phyloP scores from a whole-genome alignment of 2,797 vertebrate genomes.

The Malurus splendens region DNA sequence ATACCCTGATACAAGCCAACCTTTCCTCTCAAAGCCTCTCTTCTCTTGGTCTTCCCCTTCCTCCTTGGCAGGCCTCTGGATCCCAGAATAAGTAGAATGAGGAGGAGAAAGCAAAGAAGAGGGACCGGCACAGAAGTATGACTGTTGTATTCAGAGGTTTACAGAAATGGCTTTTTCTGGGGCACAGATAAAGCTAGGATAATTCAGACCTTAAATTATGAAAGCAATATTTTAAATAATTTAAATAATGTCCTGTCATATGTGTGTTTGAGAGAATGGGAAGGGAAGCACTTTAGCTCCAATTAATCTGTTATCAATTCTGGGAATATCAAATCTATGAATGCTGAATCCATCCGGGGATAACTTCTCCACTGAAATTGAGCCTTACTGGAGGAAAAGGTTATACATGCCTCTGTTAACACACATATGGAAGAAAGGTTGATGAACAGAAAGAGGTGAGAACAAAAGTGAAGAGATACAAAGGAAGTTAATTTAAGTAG shows the following conservation, averaged over 20 bases:
- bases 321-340: neutral
- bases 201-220: neutral
- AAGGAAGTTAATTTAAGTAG: neutral
- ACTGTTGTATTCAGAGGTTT: neutral
- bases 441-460: neutral
- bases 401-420: neutral
- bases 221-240: neutral
- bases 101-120: neutral
- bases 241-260: fast-evolving
- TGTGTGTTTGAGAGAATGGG: fast-evolving
- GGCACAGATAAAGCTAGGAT: neutral
- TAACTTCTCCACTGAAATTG: neutral
- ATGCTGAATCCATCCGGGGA: neutral
- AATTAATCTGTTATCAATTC: neutral
- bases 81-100: neutral
- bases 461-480: neutral
- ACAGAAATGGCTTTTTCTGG: neutral
- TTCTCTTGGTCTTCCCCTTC: neutral
- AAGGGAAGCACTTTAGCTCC: neutral
- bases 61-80: neutral
- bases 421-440: neutral
- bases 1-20: neutral
- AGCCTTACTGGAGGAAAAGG: fast-evolving
- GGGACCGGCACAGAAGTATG: fast-evolving
- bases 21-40: neutral